Evolutionary conservation across 1,140 invertebrate species (phyloP), one percentile per base, ranked within the genome.

Genomic region (Zophobas morio): DNA sequence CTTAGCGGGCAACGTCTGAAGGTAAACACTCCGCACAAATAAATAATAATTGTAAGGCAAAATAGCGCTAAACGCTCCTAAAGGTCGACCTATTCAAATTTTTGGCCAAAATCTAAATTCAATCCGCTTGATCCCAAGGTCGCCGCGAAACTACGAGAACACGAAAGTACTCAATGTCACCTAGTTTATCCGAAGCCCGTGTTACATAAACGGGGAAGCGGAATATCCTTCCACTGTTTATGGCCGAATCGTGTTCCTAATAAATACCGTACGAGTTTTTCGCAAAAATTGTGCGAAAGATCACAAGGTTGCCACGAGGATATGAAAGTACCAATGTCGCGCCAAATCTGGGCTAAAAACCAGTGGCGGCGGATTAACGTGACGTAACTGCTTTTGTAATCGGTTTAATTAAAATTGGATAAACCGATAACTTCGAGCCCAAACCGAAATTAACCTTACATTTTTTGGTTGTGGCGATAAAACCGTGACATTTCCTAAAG

Each of bases 131-230:
- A 36, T 60, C 35, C 20, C 56, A 60, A 60, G 56, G 56, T 39
- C 35, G 33, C 35, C 36, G 33, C 3, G 33, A 35, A 60, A 60
- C 35, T 60, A 60, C 37, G 56, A 35, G 56, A 57, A 57, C 34
- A 57, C 6, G 54, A 60, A 60, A 60, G 56, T 60, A n/a, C 37
- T 60, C 56, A 60, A 60, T 60, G 56, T 60, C 36, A 60, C 56
- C 56, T 39, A 60, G 32, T 35, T 60, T 54, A 6, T 5, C 3
- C 6, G 36, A 39, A 37, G 37, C n/a, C 36, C 56, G 3, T 36
- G 37, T 60, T 60, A 39, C 56, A 39, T n/a, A 60, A 60, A 60
- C 35, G 8, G 56, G 35, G 56, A 60, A 60, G 8, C 56, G 6
- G 32, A 5, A 37, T 36, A 60, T n/a, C 20, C n/a, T 39, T 20